Conservation (phyloP, 1,140 invertebrate species). For the Penaeus japonicus region DNA sequence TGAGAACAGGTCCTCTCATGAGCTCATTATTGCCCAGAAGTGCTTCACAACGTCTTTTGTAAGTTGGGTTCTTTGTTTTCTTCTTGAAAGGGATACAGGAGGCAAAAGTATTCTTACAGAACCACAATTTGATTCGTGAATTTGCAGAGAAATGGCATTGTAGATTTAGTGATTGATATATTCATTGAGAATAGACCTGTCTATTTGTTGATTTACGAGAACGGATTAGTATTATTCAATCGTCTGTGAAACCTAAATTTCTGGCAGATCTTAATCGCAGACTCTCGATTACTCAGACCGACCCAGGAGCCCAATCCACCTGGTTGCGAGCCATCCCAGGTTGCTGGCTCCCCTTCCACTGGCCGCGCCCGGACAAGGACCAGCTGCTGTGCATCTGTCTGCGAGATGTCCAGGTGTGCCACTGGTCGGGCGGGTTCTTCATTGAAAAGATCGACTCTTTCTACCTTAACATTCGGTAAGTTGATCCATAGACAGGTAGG, state of each 20-base stretch:
- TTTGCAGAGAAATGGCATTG: no score
- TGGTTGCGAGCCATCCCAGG: conserved; percentile 82
- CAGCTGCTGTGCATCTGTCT: conserved; percentile 86
- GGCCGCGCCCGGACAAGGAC: conserved; percentile 88
- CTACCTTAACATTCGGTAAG: conserved; percentile 86
- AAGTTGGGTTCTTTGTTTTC: neutral
- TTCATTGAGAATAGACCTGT: no score
- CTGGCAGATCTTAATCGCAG: neutral
- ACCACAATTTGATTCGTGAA: no score
- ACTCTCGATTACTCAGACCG: conserved; percentile 65
- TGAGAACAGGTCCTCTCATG: conserved; percentile 85
- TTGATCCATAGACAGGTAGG: neutral
- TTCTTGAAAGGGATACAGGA: no score
- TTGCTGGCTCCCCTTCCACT: conserved; percentile 93
- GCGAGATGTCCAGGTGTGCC: conserved; percentile 74
- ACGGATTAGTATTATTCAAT: no score
- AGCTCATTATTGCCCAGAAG: conserved; percentile 87
- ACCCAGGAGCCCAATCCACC: conserved; percentile 73
- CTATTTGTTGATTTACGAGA: no score
- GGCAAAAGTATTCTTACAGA: no score
- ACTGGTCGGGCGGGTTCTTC: conserved; percentile 94
- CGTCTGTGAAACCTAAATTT: neutral
- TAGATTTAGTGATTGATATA: no score
- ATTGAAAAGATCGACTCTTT: conserved; percentile 87
- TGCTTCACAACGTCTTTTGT: conserved; percentile 72